Evolutionary conservation across 2,113 vertebrate species (phyloP), one percentile per base, ranked within the genome.

Genomic region (Bos indicus): DNA sequence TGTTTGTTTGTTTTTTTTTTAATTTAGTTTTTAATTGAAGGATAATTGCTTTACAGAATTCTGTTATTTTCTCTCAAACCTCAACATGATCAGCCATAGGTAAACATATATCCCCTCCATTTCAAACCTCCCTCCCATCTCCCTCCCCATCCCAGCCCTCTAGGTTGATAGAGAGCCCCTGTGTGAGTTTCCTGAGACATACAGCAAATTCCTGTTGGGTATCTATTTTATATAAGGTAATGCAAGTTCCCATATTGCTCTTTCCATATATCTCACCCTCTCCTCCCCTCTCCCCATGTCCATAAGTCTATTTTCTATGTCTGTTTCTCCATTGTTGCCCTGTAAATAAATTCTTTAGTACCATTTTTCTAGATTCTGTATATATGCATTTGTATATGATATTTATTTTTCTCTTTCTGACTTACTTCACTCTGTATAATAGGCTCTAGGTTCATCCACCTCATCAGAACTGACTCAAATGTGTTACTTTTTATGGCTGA

Each of bases 311-410:
- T 67, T 67, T 17, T 67, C 62, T 67, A 67, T 67, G 62, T 67
- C 62, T 67, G 62, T 67, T 19, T 67, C 62, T n/a, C 62, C 33
- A 67, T 3, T 67, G 7, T 19, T 67, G 16, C 16, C 33, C 62
- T 64, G 33, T 64, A 64, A 64, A 64, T 64, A 64, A 64, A 64
- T 17, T n/a, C 15, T 67, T 64, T 2, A 19, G 16, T 67, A 67
- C 3, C 16, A n/a, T n/a, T 19, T 67, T 67, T 9, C 62, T n/a
- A 67, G 33, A 67, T 10, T n/a, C 33, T 1, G 2, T n/a, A 67
- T 67, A n/a, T 67, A 67, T 67, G 62, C 33, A 5, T 67, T 67
- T n/a, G 33, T n/a, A 67, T n/a, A n/a, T 0, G 0, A 9, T n/a
- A 67, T n/a, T 67, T n/a, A n/a, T 67, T 7, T 67, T 67, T n/a